Conservation (phyloP, 2,888 invertebrate genomes). For the Erebia ligea region DNA sequence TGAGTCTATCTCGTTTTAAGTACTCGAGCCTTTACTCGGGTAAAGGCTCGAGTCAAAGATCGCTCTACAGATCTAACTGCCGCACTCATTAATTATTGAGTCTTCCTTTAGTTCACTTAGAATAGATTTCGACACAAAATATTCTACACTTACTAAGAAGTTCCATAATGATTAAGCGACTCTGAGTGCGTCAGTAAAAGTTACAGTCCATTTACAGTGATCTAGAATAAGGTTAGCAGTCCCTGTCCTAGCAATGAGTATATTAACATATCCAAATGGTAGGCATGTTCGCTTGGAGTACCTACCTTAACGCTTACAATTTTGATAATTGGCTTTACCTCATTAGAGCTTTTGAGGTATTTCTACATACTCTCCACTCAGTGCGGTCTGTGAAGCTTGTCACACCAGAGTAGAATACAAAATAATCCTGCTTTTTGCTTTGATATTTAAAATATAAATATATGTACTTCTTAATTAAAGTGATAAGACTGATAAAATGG, state of each 20-base stretch:
- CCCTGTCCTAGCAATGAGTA: not conserved
- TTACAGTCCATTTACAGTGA: not conserved
- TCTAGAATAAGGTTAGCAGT: not conserved
- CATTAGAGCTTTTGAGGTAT: not conserved
- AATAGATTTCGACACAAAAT: too few species aligned
- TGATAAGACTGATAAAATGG: too few species aligned
- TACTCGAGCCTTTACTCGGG: too few species aligned
- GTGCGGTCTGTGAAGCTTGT: not conserved
- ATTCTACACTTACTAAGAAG: too few species aligned
- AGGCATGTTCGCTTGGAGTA: not conserved
- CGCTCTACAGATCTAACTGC: too few species aligned
- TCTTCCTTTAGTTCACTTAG: too few species aligned
- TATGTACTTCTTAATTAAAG: not conserved
- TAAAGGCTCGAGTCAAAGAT: too few species aligned
- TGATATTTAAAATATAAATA: not conserved
- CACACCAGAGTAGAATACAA: not conserved
- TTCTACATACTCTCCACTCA: not conserved
- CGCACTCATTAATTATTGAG: too few species aligned
- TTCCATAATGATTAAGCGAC: too few species aligned
- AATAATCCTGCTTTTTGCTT: conserved; percentile 3
- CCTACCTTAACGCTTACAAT: not conserved
- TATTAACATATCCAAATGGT: not conserved
- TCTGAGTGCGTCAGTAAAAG: too few species aligned
- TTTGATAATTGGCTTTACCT: conserved; percentile 8
- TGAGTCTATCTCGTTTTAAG: too few species aligned